Conservation (phyloP, 2,797 vertebrate genomes). For the Micrastur ruficollis region DNA sequence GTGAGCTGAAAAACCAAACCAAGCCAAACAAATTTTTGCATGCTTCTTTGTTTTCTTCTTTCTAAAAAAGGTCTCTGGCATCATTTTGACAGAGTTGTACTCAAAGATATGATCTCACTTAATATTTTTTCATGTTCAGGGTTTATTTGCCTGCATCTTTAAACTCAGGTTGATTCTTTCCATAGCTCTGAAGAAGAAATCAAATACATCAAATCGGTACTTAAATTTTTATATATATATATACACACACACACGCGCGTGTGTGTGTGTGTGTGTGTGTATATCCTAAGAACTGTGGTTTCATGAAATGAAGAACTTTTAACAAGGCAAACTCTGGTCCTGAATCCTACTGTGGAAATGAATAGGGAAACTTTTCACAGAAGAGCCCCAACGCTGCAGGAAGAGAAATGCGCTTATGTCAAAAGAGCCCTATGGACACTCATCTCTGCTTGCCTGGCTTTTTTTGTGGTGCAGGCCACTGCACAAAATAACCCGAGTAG, state of each 20-base stretch:
- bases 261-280: rapidly evolving
- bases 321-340: background rate
- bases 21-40: background rate
- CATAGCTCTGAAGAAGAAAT: background rate
- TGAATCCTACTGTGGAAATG: background rate
- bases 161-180: background rate
- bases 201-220: background rate
- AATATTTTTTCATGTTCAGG: background rate
- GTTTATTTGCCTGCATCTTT: background rate
- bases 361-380: background rate
- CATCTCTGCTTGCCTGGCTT: background rate
- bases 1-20: background rate
- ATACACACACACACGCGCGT: background rate
- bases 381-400: background rate
- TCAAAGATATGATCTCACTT: background rate
- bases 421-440: background rate
- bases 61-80: background rate
- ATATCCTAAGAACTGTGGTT: background rate
- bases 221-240: background rate
- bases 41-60: background rate
- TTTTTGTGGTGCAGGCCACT: background rate
- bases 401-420: rapidly evolving
- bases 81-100: background rate
- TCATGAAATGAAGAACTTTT: background rate
- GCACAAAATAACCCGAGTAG: background rate